Evolutionary conservation across 2,113 vertebrate genomes (phyloP).

Genomic region (Melospiza melodia): DNA sequence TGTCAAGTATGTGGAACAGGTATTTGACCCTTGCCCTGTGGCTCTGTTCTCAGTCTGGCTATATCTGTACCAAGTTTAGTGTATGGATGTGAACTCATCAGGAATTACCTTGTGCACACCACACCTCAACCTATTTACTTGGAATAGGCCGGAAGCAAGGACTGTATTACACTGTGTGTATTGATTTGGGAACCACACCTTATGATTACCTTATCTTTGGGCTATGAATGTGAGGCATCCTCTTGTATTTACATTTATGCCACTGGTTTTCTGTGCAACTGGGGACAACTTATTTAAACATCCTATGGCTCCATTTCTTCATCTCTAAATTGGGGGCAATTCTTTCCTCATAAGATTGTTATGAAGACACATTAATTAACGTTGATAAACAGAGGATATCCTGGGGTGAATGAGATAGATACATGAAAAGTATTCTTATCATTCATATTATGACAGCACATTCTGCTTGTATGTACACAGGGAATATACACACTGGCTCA

Average conservation of each 20-base stretch:
- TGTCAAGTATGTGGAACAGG: not conserved
- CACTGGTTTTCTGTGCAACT: not conserved
- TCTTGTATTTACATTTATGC: not conserved
- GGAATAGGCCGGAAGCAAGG: not conserved
- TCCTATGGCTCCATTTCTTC: not conserved
- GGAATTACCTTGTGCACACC: not conserved
- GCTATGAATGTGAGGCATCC: slow-evolving; percentile 14
- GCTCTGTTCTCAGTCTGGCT: not conserved
- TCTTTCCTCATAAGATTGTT: not conserved
- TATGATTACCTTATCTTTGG: slow-evolving; percentile 59
- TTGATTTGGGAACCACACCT: slow-evolving; percentile 38
- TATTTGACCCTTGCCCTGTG: not conserved
- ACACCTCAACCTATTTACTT: slow-evolving; percentile 44
- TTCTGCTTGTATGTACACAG: not conserved
- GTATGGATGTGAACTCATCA: not conserved
- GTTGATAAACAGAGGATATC: slow-evolving; percentile 14
- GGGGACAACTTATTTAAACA: not conserved
- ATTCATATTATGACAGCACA: not conserved
- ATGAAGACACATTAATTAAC: slow-evolving; percentile 26
- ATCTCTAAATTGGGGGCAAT: not conserved
- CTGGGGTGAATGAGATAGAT: not conserved
- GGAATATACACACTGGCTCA: not conserved
- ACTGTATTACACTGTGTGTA: not conserved
- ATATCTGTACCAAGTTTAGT: not conserved
- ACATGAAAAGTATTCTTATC: not conserved